These are phyloP conservation scores for Drosophila ustulata DNA, from an alignment of 2,888 invertebrate genomes.

Conservation along the genomic window DNA sequence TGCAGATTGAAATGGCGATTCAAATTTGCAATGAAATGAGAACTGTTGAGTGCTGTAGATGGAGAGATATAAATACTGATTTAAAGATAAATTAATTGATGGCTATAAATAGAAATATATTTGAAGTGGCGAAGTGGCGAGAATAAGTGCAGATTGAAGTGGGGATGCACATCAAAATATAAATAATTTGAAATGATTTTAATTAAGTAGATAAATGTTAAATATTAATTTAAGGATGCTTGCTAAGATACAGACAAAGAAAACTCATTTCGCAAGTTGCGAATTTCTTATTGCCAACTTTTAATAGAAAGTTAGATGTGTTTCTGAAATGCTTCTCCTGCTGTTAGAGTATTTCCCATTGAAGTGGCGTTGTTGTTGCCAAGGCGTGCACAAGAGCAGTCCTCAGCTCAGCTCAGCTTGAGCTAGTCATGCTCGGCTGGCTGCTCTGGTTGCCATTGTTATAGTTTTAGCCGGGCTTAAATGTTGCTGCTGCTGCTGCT, in stretches of 20 bases:
- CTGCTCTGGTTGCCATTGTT: slow-evolving; percentile 31
- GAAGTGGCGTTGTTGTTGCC: slow-evolving; percentile 16
- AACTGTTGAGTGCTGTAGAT: too few relatives aligned
- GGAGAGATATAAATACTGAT: not conserved
- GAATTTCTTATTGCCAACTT: not conserved
- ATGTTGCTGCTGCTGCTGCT: slow-evolving; percentile 28
- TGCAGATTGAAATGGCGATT: too few relatives aligned
- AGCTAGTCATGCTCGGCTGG: slow-evolving; percentile 33
- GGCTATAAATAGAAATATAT: not conserved
- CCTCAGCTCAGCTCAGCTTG: slow-evolving; percentile 18
- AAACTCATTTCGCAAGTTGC: not conserved
- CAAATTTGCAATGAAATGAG: too few relatives aligned
- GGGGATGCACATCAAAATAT: not conserved
- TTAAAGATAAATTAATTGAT: not conserved
- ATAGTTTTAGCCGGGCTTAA: slow-evolving; percentile 49
- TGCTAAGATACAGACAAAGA: not conserved
- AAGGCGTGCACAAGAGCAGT: slow-evolving; percentile 66
- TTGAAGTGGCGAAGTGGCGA: too few relatives aligned
- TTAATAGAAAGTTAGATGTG: not conserved
- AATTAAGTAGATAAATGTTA: too few relatives aligned
- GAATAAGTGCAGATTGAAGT: not conserved
- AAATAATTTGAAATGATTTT: not conserved
- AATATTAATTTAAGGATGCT: too few relatives aligned
- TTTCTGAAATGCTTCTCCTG: not conserved
- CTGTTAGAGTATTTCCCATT: slow-evolving; percentile 29